These are phyloP conservation scores for Bilobella aurantiaca DNA, from an alignment of 1,140 invertebrate species.

Conservation along the genomic window DNA sequence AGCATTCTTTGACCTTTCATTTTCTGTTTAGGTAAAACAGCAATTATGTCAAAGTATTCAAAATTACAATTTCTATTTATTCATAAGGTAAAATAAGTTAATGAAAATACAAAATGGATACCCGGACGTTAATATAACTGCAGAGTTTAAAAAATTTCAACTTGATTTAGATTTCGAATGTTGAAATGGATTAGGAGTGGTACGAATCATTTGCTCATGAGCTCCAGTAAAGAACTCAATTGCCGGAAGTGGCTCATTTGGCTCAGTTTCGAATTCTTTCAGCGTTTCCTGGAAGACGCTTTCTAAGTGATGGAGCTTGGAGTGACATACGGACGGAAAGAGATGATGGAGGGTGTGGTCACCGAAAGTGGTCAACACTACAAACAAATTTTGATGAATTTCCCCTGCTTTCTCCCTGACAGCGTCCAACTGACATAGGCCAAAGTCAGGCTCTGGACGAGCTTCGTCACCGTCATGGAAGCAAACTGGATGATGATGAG, in stretches of 20 bases:
- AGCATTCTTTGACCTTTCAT: too few relatives aligned
- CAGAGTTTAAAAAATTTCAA: not conserved
- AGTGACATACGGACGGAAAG: slow-evolving; percentile 31
- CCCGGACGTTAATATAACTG: not conserved
- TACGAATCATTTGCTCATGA: not conserved
- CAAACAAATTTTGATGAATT: slow-evolving; percentile 14
- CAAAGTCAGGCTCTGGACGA: slow-evolving; percentile 35
- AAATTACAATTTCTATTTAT: too few relatives aligned
- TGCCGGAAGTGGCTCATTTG: not conserved
- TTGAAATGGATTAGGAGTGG: not conserved
- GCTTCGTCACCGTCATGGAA: slow-evolving; percentile 66
- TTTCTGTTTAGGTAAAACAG: too few relatives aligned
- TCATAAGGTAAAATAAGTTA: too few relatives aligned
- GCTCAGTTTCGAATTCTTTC: slow-evolving; percentile 13
- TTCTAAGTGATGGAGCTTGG: slow-evolving; percentile 22
- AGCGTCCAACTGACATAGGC: slow-evolving; percentile 31
- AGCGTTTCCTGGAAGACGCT: slow-evolving; percentile 16
- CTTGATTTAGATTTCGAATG: not conserved
- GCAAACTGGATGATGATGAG: slow-evolving; percentile 63
- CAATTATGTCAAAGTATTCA: too few relatives aligned
- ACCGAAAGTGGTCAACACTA: slow-evolving; percentile 25
- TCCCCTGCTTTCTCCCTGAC: slow-evolving; percentile 12
- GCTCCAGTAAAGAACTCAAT: not conserved
- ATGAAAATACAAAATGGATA: not conserved
- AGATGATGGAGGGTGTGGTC: slow-evolving; percentile 28